Percentiles rank a stretch among this genome's conserved stretches.
phyloP scores from a whole-genome alignment of 1,140 invertebrate genomes.

The Dendroctonus ponderosae region DNA sequence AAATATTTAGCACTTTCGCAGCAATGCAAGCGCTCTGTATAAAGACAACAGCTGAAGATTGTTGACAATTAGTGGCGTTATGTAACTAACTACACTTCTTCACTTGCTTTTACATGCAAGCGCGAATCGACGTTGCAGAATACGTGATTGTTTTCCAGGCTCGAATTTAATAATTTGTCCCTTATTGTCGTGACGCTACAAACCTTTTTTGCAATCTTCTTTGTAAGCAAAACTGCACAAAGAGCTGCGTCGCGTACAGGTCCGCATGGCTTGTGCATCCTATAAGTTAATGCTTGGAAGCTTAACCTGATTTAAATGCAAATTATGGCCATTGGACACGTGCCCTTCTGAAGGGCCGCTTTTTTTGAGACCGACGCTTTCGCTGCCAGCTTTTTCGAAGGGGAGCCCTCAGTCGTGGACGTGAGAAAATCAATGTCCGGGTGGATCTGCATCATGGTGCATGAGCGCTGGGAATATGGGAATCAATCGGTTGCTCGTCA shows the following conservation, averaged over 20 bases:
- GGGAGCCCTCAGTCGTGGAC: slow-evolving; percentile 15
- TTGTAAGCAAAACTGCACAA: not conserved
- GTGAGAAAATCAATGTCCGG: slow-evolving; percentile 17
- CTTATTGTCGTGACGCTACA: not conserved
- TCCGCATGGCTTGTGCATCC: slow-evolving; percentile 10
- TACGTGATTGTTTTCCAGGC: too few species aligned
- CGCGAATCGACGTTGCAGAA: too few species aligned
- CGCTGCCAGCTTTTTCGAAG: slow-evolving; percentile 4
- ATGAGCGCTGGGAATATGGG: too few species aligned
- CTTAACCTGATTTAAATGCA: slow-evolving; percentile 40
- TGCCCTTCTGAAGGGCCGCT: slow-evolving; percentile 15
- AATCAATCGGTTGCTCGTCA: too few species aligned
- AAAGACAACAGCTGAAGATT: too few species aligned
- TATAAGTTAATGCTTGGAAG: slow-evolving; percentile 26
- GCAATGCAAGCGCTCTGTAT: too few species aligned
- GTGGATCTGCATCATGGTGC: not conserved
- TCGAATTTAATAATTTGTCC: too few species aligned
- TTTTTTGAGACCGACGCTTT: slow-evolving; percentile 12
- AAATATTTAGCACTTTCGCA: too few species aligned
- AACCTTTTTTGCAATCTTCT: slow-evolving; percentile 4
- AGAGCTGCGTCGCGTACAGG: slow-evolving; percentile 3
- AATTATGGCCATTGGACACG: slow-evolving; percentile 33
- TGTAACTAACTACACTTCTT: too few species aligned
- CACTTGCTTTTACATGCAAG: too few species aligned
- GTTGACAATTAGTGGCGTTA: too few species aligned